These are phyloP conservation scores for Diaprepes abbreviatus DNA, from an alignment of 2,888 invertebrate genomes.

Conservation along the genomic window DNA sequence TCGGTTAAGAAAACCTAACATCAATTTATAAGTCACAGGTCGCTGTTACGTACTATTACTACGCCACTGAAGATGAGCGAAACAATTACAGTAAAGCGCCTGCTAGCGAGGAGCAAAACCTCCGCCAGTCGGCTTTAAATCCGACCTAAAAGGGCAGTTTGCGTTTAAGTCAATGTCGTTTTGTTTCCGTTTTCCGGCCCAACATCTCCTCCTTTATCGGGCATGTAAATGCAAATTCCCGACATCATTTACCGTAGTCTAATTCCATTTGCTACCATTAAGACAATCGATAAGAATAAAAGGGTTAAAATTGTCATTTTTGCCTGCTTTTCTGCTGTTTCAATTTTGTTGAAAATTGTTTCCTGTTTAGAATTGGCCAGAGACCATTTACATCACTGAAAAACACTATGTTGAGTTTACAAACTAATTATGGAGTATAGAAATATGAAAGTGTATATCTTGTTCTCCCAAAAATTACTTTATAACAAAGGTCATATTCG, in stretches of 20 bases:
- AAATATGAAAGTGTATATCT: no score
- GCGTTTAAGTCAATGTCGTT: slow-evolving; percentile 25
- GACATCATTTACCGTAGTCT: slow-evolving; percentile 7
- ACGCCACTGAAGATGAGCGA: not conserved
- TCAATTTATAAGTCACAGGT: no score
- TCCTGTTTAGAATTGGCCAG: no score
- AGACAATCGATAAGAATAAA: slow-evolving; percentile 4
- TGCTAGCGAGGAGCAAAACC: slow-evolving; percentile 1
- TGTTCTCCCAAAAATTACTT: no score
- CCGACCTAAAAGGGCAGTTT: slow-evolving; percentile 28
- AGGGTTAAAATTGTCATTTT: slow-evolving; percentile 4
- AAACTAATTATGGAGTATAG: no score
- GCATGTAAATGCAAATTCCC: slow-evolving; percentile 20
- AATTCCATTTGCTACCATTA: slow-evolving; percentile 7
- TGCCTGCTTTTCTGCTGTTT: not conserved
- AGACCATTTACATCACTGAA: no score
- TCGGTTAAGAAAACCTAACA: no score
- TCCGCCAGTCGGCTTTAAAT: not conserved
- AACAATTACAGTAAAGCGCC: not conserved
- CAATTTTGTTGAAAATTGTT: not conserved
- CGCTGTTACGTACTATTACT: no score
- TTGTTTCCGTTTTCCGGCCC: slow-evolving; percentile 15
- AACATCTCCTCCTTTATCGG: slow-evolving; percentile 7
- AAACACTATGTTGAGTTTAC: no score
- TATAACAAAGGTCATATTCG: no score